Conservation (phyloP, 2,113 vertebrate genomes). For the Varanus salvator region DNA sequence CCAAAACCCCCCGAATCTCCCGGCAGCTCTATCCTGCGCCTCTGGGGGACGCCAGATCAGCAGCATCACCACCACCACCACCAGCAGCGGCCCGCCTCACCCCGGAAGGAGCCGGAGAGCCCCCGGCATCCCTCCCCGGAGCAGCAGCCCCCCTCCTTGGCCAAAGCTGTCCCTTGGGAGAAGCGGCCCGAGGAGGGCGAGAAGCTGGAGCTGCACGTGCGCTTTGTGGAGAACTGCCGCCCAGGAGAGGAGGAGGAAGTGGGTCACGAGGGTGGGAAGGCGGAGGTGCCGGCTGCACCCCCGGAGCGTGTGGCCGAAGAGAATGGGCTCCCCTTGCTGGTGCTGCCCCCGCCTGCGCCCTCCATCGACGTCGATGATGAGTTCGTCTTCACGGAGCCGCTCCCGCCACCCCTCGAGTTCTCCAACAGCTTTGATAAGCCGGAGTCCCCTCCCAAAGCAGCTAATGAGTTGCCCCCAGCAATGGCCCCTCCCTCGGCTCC, state of each 20-base stretch:
- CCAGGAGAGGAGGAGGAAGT: slow-evolving; percentile 57
- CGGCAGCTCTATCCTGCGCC: slow-evolving; percentile 70
- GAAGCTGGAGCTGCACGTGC: slow-evolving; percentile 78
- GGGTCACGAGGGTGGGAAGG: slow-evolving; percentile 52
- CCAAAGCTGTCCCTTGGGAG: slow-evolving; percentile 44
- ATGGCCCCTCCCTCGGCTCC: slow-evolving; percentile 36
- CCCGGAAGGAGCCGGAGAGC: slow-evolving; percentile 57
- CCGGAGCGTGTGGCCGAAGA: slow-evolving; percentile 61
- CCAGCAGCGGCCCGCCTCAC: slow-evolving; percentile 50
- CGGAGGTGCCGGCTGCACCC: slow-evolving; percentile 55
- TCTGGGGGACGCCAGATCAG: slow-evolving; percentile 66
- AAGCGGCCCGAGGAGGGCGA: slow-evolving; percentile 66
- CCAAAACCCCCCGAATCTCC: slow-evolving; percentile 48
- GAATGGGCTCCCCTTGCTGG: slow-evolving; percentile 82
- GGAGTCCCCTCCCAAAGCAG: slow-evolving; percentile 63
- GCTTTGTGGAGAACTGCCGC: slow-evolving; percentile 78
- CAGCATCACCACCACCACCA: slow-evolving; percentile 30
- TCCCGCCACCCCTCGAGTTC: slow-evolving; percentile 91
- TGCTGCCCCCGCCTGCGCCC: slow-evolving; percentile 89
- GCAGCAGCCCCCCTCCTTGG: slow-evolving; percentile 46
- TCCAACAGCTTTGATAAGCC: slow-evolving; percentile 92
- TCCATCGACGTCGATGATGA: slow-evolving; percentile 91
- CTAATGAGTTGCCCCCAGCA: slow-evolving; percentile 54
- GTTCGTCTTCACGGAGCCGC: slow-evolving; percentile 89
- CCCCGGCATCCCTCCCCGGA: slow-evolving; percentile 52